Percentiles rank a stretch among this genome's conserved stretches.
phyloP scores from a whole-genome alignment of 1,140 invertebrate species.

The Calliphora vicina region DNA sequence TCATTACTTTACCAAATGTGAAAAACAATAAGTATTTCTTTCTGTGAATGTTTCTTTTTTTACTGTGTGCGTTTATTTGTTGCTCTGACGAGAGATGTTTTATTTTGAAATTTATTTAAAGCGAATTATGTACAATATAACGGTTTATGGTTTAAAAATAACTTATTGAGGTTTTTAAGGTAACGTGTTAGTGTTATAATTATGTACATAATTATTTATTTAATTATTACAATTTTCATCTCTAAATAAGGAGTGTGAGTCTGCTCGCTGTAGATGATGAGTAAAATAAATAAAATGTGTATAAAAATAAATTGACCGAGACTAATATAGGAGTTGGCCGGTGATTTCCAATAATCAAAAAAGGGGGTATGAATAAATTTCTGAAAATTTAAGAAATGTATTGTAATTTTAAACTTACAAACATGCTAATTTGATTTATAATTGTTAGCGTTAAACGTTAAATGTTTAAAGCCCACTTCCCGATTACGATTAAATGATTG shows the following conservation, averaged over 20 bases:
- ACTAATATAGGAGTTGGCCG: too few species aligned
- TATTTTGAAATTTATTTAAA: neutral
- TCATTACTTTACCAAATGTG: neutral
- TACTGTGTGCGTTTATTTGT: neutral
- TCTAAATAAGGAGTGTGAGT: neutral
- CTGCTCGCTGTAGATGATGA: too few species aligned
- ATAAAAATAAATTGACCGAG: too few species aligned
- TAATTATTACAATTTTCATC: neutral
- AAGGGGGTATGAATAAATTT: neutral
- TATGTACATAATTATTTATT: neutral
- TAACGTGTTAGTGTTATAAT: neutral
- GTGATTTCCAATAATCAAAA: too few species aligned
- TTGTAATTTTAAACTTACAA: neutral
- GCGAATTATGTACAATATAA: neutral
- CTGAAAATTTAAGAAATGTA: neutral
- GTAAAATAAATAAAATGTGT: neutral
- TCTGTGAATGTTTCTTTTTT: too few species aligned
- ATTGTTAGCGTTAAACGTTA: neutral
- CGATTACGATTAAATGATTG: neutral
- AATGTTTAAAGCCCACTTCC: neutral
- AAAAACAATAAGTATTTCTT: neutral
- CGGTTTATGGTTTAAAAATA: neutral
- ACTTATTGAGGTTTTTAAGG: conserved; percentile 1
- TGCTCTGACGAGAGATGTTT: neutral
- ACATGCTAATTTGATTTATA: neutral